Conservation (phyloP, 1,140 invertebrate genomes). For the Drosophila sechellia region DNA sequence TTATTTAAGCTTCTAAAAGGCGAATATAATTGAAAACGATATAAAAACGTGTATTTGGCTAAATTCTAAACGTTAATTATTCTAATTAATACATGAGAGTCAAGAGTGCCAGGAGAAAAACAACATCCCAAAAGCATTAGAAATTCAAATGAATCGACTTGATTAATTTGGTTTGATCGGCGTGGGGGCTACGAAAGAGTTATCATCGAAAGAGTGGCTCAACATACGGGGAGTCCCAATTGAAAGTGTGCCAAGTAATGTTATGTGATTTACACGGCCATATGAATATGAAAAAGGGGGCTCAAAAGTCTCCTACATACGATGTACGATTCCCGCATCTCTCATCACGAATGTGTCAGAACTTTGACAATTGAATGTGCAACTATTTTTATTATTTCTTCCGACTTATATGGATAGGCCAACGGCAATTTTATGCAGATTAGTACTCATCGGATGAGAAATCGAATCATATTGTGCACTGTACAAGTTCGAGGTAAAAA, state of each 20-base stretch:
- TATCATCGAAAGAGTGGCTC: neutral
- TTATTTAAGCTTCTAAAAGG: constrained; percentile 15
- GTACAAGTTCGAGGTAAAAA: too few species aligned
- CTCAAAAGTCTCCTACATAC: constrained; percentile 5
- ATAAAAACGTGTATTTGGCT: constrained; percentile 27
- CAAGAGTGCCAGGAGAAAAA: constrained; percentile 5
- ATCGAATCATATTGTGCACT: too few species aligned
- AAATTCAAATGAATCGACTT: constrained; percentile 16
- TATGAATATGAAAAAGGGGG: constrained; percentile 8
- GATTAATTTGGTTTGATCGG: neutral
- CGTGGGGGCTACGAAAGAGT: neutral
- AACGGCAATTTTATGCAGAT: constrained; percentile 33
- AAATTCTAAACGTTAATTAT: constrained; percentile 20
- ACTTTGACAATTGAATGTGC: constrained; percentile 5
- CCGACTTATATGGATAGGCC: constrained; percentile 28
- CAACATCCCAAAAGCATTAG: constrained; percentile 12
- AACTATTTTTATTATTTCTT: constrained; percentile 41
- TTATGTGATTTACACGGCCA: neutral
- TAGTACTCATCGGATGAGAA: neutral
- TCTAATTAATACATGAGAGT: constrained; percentile 24
- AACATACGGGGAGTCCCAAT: constrained; percentile 15
- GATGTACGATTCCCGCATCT: neutral
- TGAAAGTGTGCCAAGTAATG: constrained; percentile 1
- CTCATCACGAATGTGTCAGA: neutral
- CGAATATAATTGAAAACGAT: constrained; percentile 11